Base-by-base conservation (phyloP, 2,797 vertebrate species). In the Mus minutoides region DNA sequence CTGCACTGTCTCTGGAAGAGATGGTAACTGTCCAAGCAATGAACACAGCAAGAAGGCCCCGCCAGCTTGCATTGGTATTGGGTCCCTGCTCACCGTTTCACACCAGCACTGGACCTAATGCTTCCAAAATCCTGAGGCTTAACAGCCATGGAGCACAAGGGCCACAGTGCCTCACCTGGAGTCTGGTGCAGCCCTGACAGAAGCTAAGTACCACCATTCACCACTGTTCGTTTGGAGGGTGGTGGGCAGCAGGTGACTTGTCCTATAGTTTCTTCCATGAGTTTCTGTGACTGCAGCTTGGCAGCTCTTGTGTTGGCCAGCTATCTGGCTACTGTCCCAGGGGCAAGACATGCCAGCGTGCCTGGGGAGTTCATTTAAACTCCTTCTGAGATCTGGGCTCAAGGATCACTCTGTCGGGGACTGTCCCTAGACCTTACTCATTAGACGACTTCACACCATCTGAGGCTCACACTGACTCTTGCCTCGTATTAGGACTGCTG, bases 321-420 rank as follows among this genome's bases (percentile, higher is more conserved):
- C 16, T 17, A 3, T 71, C 67, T 71, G 67, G 67, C 67, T n/a
- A 37, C n/a, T 71, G 67, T 34, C 43, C 6, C 43, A 34, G 10
- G 5, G 37, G 26, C 22, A 22, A 84, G 43, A 40, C 11, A 22
- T 9, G 49, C 29, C 17, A 3, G 58, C 26, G 71, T 40, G 40
- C 24, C 37, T 1, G 2, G 19, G 26, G 69, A 54, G 31, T 46
- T 60, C 90, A 56, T 31, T 80, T 80, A 77, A 76, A 90, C 26
- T 89, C 40, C 37, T 52, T 84, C 43, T 88, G 69, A 92, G 56
- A 88, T 37, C 54, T 92, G 46, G 17, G 56, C 31, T 88, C 12
- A 73, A 79, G 54, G 8, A 54, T 26, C 64, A 13, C 29, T 46
- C 46, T 90, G 49, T 80, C 34, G 46, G 11, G 34, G 34, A 80